Base-by-base conservation (phyloP, 2,888 invertebrate genomes). In the Tiliacea aurago region DNA sequence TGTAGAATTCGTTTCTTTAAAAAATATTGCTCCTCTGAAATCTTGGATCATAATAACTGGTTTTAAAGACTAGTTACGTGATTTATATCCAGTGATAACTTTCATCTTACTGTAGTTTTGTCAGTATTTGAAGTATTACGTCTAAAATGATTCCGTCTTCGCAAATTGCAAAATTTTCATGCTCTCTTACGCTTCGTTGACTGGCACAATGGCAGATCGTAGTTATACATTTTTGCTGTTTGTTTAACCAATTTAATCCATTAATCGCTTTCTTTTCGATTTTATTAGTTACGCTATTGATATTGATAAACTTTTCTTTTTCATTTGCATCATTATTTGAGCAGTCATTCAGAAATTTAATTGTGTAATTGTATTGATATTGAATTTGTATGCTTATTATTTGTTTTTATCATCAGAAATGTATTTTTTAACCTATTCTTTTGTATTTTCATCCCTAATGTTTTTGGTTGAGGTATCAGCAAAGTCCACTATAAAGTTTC, bases 151-250 rank as follows among this genome's bases (percentile, higher is more conserved):
- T 69, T 49, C 41, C 43, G 13, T 63, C 6, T 65, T 41, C n/a
- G 41, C 55, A n/a, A 13, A 56, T 76, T 59, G 58, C 45, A 56
- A 63, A 65, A 41, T n/a, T 11, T 41, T 37, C 49, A 45, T 55
- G 75, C 86, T 83, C 82, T 87, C 80, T 84, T 85, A 81, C 88
- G 90, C 89, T 91, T 86, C 87, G 87, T 80, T 92, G 89, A 88
- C 82, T 88, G 81, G 76, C 81, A 76, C 75, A 80, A 81, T 87
- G 77, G 56, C 71, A 84, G 81, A 87, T 86, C 82, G 81, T 83
- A 86, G 87, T 87, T 82, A 80, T 83, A 73, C n/a, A 78, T 85
- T 89, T 88, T 86, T 83, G 78, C 78, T 78, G 78, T 82, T 84
- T 87, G 83, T 87, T 87, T 78, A 78, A 81, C 78, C 78, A 84